Evolutionary conservation across 2,113 vertebrate species (phyloP).

Genomic region (Hippocampus comes): DNA sequence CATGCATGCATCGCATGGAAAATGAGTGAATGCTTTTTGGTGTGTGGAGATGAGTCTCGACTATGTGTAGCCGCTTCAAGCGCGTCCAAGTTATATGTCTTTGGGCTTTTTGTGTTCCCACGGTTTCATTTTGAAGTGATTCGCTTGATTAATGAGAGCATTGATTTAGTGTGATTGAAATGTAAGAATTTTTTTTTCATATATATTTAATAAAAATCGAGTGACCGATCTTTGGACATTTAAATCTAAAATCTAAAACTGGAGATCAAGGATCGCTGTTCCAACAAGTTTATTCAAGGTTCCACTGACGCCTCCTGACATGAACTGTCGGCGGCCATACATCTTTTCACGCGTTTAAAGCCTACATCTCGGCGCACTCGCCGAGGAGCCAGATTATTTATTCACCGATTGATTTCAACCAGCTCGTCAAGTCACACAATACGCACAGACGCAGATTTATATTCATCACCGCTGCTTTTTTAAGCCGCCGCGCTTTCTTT

Average conservation of each 20-base stretch:
- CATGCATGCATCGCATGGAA: not conserved
- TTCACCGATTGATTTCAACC: too few species aligned
- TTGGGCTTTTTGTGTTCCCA: not conserved
- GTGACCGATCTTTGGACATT: not conserved
- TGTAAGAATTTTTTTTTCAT: not conserved
- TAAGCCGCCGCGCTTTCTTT: constrained; percentile 11
- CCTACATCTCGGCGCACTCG: constrained; percentile 13
- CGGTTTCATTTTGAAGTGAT: not conserved
- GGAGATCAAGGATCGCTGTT: too few species aligned
- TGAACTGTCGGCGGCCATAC: constrained; percentile 25
- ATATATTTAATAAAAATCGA: not conserved
- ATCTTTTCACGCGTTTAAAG: constrained; percentile 37
- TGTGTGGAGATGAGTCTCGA: not conserved
- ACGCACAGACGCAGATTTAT: constrained; percentile 23
- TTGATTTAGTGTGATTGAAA: not conserved
- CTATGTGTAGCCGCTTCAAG: not conserved
- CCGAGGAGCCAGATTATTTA: constrained; percentile 14
- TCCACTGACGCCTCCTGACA: not conserved
- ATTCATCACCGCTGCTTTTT: constrained; percentile 31
- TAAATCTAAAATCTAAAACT: not conserved
- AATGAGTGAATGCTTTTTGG: not conserved
- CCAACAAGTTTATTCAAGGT: constrained; percentile 4
- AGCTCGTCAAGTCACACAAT: constrained; percentile 20
- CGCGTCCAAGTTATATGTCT: not conserved
- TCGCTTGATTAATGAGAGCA: not conserved